Evolutionary conservation across 2,113 vertebrate species (phyloP), one percentile per base, ranked within the genome.

Genomic region (Nothocercus julius): DNA sequence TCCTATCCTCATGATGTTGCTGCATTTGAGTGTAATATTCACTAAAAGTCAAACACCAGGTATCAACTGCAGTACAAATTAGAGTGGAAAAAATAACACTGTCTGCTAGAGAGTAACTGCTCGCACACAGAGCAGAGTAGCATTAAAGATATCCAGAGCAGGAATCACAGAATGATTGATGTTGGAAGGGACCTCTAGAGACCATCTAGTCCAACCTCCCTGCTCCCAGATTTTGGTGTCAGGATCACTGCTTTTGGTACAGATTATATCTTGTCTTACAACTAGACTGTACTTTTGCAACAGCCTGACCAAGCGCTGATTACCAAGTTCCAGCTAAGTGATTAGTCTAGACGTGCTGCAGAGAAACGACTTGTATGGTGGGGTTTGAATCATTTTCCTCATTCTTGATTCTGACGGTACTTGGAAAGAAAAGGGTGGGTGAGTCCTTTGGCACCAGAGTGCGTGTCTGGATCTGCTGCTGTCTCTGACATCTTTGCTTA

Each of bases 401-500:
- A 21, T 81, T 91, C 75, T 85, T 88, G 53, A 86, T 72, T 45
- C 85, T 75, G 85, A 53, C 87, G 67, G 32, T 56, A 20, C 51
- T 54, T 63, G 40, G 68, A 51, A 85, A 88, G 75, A 61, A 68
- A 74, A 85, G 51, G 4, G 18, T 85, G 75, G 34, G 62, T 45
- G 56, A 64, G 36, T 74, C 38, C 67, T 54, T 3, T 32, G 72
- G 62, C 82, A 74, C 45, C 28, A 13, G 19, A 10, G 72, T 80
- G 56, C 82, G 1, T 72, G 94, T 82, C 94, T 94, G 72, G 73
- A 92, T 17, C 77, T 95, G 92, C 53, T 84, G 34, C 47, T 90
- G 0, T 64, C 25, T 63, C 1, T 0, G 64, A 64, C 53, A 54
- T 85, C 53, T 66, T 63, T 93, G 70, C 79, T 73, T 44, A n/a